These are phyloP conservation scores for Hystrix brachyura DNA, from an alignment of 2,113 vertebrate species.

Conservation along the genomic window DNA sequence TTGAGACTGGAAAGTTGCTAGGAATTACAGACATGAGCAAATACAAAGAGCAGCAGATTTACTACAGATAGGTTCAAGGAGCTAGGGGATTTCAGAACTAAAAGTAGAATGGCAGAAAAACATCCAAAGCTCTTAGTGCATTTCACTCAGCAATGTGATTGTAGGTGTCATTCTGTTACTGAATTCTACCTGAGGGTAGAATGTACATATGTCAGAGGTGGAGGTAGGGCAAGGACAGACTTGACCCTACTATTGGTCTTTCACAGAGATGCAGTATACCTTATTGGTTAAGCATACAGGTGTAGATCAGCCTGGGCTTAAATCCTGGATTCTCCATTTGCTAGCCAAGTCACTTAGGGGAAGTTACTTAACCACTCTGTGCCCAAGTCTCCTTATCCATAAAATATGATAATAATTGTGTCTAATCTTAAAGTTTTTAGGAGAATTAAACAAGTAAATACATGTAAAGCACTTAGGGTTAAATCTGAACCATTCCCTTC, in stretches of 20 bases:
- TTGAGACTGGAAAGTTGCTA: not conserved
- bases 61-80: not conserved
- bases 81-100: conserved; percentile 4
- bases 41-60: not conserved
- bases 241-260: not conserved
- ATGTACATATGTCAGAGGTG: not conserved
- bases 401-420: conserved; percentile 21
- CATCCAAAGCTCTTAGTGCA: not conserved
- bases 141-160: not conserved
- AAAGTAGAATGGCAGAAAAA: conserved; percentile 26
- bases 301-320: not conserved
- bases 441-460: not conserved
- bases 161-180: not conserved
- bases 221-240: not conserved
- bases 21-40: not conserved
- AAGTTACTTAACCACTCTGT: not conserved
- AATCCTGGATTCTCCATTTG: not conserved
- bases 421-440: not conserved
- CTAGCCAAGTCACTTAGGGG: not conserved
- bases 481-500: not conserved
- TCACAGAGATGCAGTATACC: not conserved
- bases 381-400: not conserved
- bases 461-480: not conserved
- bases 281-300: not conserved
- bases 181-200: not conserved